Conservation (phyloP, 2,888 invertebrate species). For the Latrodectus elegans region DNA sequence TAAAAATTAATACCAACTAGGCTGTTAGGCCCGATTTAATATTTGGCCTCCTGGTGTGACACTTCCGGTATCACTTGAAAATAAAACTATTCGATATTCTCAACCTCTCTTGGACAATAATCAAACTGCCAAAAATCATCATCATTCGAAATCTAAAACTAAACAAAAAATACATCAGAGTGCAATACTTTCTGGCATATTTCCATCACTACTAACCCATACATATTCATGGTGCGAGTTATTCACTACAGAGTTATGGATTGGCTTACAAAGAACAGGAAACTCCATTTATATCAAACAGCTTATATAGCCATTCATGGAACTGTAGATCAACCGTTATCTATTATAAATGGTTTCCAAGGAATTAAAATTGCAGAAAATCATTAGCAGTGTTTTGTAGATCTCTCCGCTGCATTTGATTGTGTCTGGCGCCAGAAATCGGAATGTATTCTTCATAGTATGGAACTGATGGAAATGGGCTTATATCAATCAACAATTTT, state of each 20-base stretch:
- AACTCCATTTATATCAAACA: slow-evolving; percentile 6
- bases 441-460: not conserved
- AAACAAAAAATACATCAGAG: not conserved
- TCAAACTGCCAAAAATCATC: not conserved
- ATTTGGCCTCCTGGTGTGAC: no score
- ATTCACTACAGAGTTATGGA: not conserved
- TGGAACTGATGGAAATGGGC: not conserved
- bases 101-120: not conserved
- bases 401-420: slow-evolving; percentile 9
- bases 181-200: not conserved
- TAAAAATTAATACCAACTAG: no score
- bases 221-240: not conserved
- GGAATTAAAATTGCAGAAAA: not conserved
- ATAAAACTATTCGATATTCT: not conserved
- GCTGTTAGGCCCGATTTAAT: no score
- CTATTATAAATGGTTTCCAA: slow-evolving; percentile 7
- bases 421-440: not conserved
- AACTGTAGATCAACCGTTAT: not conserved
- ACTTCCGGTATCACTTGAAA: no score
- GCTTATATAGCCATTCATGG: not conserved
- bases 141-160: not conserved
- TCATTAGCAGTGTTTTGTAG: not conserved
- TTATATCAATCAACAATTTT: slow-evolving; percentile 1
- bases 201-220: not conserved
- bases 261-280: not conserved